phyloP scores from a whole-genome alignment of 2,113 vertebrate genomes.

The Leptocoma aspasia region DNA sequence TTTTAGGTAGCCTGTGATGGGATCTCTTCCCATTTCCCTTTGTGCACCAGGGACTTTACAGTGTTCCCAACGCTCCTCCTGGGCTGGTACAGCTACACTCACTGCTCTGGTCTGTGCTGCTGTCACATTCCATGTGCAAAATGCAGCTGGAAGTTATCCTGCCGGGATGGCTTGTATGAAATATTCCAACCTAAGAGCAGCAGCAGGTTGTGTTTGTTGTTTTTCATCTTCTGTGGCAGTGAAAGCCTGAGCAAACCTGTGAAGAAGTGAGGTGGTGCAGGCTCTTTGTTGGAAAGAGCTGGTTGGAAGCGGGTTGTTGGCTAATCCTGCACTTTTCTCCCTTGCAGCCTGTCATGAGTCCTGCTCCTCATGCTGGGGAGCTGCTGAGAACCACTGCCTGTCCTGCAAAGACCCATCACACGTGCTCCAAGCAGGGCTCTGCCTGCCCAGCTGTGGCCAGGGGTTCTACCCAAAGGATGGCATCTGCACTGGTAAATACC shows the following conservation, averaged over 20 bases:
- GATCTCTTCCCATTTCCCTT: background rate
- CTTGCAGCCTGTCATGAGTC: conserved; percentile 83
- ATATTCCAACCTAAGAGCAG: background rate
- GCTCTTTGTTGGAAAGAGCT: background rate
- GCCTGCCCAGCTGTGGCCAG: conserved; percentile 75
- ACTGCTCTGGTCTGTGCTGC: background rate
- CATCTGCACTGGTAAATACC: conserved; percentile 79
- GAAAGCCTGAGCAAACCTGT: background rate
- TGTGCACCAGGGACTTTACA: background rate
- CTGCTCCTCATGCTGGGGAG: conserved; percentile 81
- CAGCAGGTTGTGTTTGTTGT: background rate
- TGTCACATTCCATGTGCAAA: background rate
- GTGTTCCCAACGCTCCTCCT: background rate
- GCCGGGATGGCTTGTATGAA: background rate
- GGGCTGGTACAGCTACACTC: background rate
- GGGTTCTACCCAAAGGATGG: conserved; percentile 79
- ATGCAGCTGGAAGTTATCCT: background rate
- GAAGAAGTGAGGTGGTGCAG: background rate
- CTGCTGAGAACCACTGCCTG: conserved; percentile 75
- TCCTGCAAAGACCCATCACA: conserved; percentile 74
- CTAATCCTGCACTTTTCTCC: background rate
- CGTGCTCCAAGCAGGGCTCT: conserved; percentile 76
- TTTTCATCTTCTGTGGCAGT: background rate
- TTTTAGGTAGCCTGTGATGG: background rate
- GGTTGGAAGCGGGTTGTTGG: background rate